Conservation (phyloP, 2,113 vertebrate genomes). For the Chaenogobius annularis region DNA sequence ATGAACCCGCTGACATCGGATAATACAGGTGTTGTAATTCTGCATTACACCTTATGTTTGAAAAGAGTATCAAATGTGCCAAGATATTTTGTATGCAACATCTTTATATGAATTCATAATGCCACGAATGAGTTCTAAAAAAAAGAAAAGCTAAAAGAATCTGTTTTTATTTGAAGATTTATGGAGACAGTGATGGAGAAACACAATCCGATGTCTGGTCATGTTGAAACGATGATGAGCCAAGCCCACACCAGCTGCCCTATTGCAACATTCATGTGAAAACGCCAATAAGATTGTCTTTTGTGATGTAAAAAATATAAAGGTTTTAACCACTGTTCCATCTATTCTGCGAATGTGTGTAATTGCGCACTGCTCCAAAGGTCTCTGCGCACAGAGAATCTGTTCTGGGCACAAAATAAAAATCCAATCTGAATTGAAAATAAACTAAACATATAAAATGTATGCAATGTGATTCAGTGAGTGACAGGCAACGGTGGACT, state of each 20-base stretch:
- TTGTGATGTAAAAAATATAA: neutral
- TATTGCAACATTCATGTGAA: neutral
- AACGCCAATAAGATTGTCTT: neutral
- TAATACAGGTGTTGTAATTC: neutral
- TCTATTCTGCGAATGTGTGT: too few relatives aligned
- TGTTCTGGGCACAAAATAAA: too few relatives aligned
- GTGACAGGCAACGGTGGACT: too few relatives aligned
- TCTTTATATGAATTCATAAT: neutral
- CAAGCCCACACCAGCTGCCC: neutral
- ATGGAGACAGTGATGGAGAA: neutral
- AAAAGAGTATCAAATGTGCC: neutral
- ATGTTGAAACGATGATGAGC: neutral
- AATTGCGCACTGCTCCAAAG: too few relatives aligned
- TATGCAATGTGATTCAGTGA: too few relatives aligned
- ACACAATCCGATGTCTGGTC: neutral
- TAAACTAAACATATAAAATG: too few relatives aligned
- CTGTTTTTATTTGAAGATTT: neutral
- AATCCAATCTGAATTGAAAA: too few relatives aligned
- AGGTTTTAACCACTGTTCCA: neutral
- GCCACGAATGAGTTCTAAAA: neutral
- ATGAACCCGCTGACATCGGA: neutral
- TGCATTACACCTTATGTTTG: neutral
- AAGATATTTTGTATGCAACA: neutral
- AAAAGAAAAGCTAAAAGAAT: neutral
- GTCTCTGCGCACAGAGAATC: too few relatives aligned